Evolutionary conservation across 2,888 invertebrate genomes (phyloP), one percentile per base, ranked within the genome.

Genomic region (Vannuccia rotundouncinata): DNA sequence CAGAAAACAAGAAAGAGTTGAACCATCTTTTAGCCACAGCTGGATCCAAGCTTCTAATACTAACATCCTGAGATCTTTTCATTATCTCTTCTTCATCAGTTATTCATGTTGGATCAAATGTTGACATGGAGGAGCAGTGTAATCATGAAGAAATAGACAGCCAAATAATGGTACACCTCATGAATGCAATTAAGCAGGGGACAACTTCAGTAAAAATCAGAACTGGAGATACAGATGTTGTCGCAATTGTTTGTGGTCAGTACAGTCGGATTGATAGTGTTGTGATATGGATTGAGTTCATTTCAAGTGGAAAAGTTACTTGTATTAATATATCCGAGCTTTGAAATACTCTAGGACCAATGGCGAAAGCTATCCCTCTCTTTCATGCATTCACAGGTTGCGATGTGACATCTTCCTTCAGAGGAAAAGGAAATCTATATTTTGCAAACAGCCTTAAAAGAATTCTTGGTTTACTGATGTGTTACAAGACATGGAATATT

Each of bases 391-490:
- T 45, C 45, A 45, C 45, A 10, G 45, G 45, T 17, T 45, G 45
- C 17, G 45, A 45, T 45, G 45, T 45, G 45, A 45, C 45, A 45
- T 5, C 45, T 45, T 45, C 45, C 45, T 45, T 45, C 17, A 45
- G 45, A 45, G 45, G 45, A 45, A 45, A 45, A 45, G 45, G 45
- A 45, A 45, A 45, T 10, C 45, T 45, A 45, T 45, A 5, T 45
- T 45, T 45, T 45, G 45, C 45, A 45, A 45, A 45, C 66, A 66
- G 66, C 66, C 66, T 66, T 27, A 66, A 66, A 66, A 66, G 66
- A 66, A 66, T 66, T 27, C 66, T n/a, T 66, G 66, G 66, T 66
- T 66, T 22, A 66, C 66, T 66, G 66, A 66, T 5, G 66, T 66
- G 22, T 66, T 66, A 66, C 66, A 27, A 66, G 66, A 45, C 10